Evolutionary conservation across 2,797 vertebrate species (phyloP).

Genomic region (Coregonus sp.): DNA sequence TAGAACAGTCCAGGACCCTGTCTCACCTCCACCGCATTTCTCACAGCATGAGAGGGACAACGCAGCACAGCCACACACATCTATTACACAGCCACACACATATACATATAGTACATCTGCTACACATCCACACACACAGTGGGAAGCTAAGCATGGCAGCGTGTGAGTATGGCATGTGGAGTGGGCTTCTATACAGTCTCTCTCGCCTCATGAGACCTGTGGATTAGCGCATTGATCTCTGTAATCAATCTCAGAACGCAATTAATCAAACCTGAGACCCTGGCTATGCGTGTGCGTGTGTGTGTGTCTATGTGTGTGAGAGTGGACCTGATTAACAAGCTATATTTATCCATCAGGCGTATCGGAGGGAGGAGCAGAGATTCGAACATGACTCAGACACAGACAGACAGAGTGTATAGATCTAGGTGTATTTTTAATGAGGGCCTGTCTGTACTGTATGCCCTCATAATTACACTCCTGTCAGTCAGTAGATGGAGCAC

Average conservation of each 20-base stretch:
- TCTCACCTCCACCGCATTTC: neutral
- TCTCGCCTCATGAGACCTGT: neutral
- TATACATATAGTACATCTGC: neutral
- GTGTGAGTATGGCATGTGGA: neutral
- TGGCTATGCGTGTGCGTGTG: neutral
- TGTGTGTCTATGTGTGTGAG: neutral
- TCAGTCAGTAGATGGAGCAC: neutral
- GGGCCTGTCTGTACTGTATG: neutral
- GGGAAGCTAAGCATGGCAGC: neutral
- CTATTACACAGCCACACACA: neutral
- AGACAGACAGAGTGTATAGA: neutral
- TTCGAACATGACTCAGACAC: neutral
- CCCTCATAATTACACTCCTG: neutral
- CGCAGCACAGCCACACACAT: neutral
- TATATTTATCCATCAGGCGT: neutral
- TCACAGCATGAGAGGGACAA: neutral
- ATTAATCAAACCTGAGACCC: neutral
- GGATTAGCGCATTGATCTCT: neutral
- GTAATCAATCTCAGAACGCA: neutral
- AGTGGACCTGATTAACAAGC: neutral
- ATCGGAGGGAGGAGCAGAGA: neutral
- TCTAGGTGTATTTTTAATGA: neutral
- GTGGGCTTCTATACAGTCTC: neutral
- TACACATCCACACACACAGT: too few species aligned
- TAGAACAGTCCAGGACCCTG: neutral